Percentiles rank a stretch among this genome's conserved stretches.
These are phyloP conservation scores for Cydia pomonella DNA, from an alignment of 1,140 invertebrate genomes.

Conservation along the genomic window DNA sequence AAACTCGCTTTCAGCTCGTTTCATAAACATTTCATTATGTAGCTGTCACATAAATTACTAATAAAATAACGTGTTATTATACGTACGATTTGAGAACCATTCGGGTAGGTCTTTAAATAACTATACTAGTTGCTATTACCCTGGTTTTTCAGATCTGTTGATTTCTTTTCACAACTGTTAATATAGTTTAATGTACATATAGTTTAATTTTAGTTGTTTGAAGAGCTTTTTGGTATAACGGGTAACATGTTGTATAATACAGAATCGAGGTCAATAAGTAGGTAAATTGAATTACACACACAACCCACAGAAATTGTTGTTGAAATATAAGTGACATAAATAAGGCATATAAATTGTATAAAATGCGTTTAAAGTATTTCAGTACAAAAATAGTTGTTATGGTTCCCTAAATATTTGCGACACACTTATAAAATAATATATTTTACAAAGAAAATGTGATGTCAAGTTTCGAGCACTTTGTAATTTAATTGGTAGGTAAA, in stretches of 20 bases:
- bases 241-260: not conserved
- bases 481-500: too few species aligned
- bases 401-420: not conserved
- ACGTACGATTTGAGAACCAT: too few species aligned
- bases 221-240: conserved; percentile 12
- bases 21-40: too few species aligned
- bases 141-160: not conserved
- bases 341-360: not conserved
- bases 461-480: not conserved
- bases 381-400: not conserved
- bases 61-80: too few species aligned
- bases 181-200: conserved; percentile 5
- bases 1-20: too few species aligned
- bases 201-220: not conserved
- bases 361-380: not conserved
- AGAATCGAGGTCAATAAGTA: not conserved
- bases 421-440: not conserved
- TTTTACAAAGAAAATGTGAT: not conserved
- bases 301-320: too few species aligned
- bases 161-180: not conserved
- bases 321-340: not conserved
- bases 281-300: not conserved
- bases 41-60: too few species aligned
- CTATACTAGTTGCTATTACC: not conserved
- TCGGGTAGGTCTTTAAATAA: not conserved